These are phyloP conservation scores for Lepidurus arcticus DNA, from an alignment of 1,140 invertebrate species.

Conservation along the genomic window DNA sequence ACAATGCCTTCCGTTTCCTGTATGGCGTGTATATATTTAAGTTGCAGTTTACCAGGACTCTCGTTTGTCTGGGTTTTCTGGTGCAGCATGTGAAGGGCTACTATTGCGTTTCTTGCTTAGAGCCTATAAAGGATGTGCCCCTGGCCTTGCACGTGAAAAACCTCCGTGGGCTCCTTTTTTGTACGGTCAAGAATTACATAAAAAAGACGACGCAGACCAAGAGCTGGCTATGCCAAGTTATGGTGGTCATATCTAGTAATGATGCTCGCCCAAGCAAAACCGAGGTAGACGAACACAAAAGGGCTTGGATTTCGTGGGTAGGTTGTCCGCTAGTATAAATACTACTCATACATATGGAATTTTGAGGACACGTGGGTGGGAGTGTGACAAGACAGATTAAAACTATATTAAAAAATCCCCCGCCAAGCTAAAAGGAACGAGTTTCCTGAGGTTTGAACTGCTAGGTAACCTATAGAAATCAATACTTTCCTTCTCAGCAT, in stretches of 20 bases:
- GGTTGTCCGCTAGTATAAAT: neutral
- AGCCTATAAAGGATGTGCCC: neutral
- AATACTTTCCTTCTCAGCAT: neutral
- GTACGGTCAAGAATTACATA: neutral
- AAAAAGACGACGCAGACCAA: neutral
- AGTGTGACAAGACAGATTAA: too few relatives aligned
- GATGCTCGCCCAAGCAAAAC: neutral
- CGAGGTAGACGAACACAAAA: too few relatives aligned
- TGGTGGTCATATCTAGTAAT: neutral
- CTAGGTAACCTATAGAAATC: neutral
- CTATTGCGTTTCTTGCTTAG: neutral
- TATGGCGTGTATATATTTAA: neutral
- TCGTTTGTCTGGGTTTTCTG: slow-evolving; percentile 18
- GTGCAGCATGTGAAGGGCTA: slow-evolving; percentile 2
- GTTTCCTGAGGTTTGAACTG: neutral
- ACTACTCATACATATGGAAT: neutral
- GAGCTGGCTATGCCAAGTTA: too few relatives aligned
- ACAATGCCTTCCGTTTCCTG: slow-evolving; percentile 17
- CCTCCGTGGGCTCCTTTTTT: slow-evolving; percentile 8
- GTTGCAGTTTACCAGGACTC: neutral
- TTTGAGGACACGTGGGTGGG: too few relatives aligned
- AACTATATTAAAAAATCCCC: too few relatives aligned
- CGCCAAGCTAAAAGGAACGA: neutral
- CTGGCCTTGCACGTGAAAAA: slow-evolving; percentile 19
- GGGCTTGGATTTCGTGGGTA: neutral